Conservation (phyloP, 1,140 invertebrate genomes). For the Drosophila eugracilis region DNA sequence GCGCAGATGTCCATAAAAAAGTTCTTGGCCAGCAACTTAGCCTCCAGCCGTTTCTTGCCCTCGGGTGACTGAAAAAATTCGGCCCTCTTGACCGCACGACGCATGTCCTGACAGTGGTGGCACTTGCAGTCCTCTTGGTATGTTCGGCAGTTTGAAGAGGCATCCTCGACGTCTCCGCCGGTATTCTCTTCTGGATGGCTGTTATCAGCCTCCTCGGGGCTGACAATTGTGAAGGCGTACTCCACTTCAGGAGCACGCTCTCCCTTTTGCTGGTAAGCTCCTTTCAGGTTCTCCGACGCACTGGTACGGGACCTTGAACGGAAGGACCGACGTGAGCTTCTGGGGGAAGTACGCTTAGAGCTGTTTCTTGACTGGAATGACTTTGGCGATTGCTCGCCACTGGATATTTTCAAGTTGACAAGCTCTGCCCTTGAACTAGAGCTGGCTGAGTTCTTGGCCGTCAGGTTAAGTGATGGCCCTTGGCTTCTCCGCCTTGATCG, state of each 20-base stretch:
- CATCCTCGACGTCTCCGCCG: slow-evolving; percentile 10
- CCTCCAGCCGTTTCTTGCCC: slow-evolving; percentile 40
- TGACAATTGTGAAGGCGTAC: slow-evolving; percentile 30
- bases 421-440: not conserved
- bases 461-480: too few species aligned
- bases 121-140: slow-evolving; percentile 49
- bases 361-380: not conserved
- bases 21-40: slow-evolving; percentile 59
- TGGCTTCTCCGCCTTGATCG: not conserved
- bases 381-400: not conserved
- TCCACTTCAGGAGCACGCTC: not conserved
- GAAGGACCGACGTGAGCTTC: not conserved
- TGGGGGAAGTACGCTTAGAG: not conserved
- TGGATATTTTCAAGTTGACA: not conserved
- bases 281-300: too few species aligned
- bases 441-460: not conserved
- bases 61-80: slow-evolving; percentile 45
- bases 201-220: slow-evolving; percentile 12
- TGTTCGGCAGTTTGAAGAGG: slow-evolving; percentile 21
- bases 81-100: slow-evolving; percentile 21
- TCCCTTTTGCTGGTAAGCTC: not conserved
- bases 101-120: slow-evolving; percentile 58
- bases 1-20: slow-evolving; percentile 65
- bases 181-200: not conserved
- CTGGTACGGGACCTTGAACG: not conserved